Base-by-base conservation (phyloP, 2,888 invertebrate species). In the Biston stratarius region DNA sequence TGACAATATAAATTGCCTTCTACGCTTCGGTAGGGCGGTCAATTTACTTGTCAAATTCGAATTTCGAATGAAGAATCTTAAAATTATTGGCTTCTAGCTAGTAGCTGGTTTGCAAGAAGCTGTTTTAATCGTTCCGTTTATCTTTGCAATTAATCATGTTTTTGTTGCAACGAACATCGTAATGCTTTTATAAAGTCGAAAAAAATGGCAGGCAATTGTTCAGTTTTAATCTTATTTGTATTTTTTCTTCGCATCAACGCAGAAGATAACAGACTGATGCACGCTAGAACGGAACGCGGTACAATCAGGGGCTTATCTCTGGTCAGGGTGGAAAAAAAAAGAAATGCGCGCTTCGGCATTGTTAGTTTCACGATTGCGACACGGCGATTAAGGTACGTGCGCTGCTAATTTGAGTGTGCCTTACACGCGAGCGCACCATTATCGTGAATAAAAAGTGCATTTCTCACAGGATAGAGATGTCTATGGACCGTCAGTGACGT, bases 371-470 rank as follows among this genome's bases (percentile, higher is more conserved):
- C 83, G 88, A 87, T 87, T 85, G 85, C 86, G 83, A 86, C 85
- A 82, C 77, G 77, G 77, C 82, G 88, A 89, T 89, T 89, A 85
- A 78, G 74, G 76, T 80, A 80, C 81, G 79, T 77, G 83, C 83
- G 72, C 79, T 74, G 86, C 88, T 89, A 89, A 89, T 90, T 89
- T 82, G 83, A 83, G 79, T 75, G 79, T 75, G 77, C 76, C 76
- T 73, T 78, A 82, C 90, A 89, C 89, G 90, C 89, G 84, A 89
- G 81, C 78, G 74, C 77, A 81, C 85, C 86, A 89, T 89, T 89
- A 88, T 77, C 69, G 71, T 70, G 68, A 72, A 76, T 73, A 80
- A 79, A 82, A 82, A 81, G 71, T 73, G 76, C 81, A 80, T 79
- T 79, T 77, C 80, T 79, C 75, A 75, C 71, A 75, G 74, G 76